Evolutionary conservation across 2,113 vertebrate species (phyloP), one percentile per base, ranked within the genome.

Genomic region (Furnarius figulus): DNA sequence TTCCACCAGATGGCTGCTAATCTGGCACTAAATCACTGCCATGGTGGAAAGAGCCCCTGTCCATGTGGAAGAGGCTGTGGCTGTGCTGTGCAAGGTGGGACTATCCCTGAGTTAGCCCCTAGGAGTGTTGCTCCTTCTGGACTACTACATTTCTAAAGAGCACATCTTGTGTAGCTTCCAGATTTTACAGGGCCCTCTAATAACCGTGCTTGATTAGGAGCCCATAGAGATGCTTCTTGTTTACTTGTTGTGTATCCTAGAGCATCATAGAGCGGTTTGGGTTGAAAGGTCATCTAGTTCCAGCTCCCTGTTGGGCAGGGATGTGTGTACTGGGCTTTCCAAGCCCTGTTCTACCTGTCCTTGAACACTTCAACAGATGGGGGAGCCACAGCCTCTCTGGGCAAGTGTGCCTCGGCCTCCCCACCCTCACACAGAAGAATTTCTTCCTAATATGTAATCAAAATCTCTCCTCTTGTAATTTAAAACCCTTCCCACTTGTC

Each of bases 1-100:
- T 81, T 40, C 68, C 72, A 81, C 14, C 89, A 91, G 50, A 89
- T 84, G 85, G 79, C 35, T 95, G 72, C 56, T 84, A 52, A 92
- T 55, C 65, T 85, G 85, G 39, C 55, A 53, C 47, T 93, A 67
- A 87, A 94, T 91, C 65, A 75, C 82, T 46, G 23, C 74, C 14
- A 4, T 1, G 25, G 62, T 61, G 56, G n/a, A 62, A 93, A 39
- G 49, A 91, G 53, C 14, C 37, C 5, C 27, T 4, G n/a, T 58
- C 35, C 13, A 1, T 0, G 11, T 40, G 66, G 39, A 67, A 58
- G 44, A 78, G 47, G 42, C 28, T 44, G n/a, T 62, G 55, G 46
- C 24, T 23, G 44, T 21, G 61, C 13, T 78, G 33, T 44, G 39
- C 4, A 25, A 76, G 67, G 19, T 85, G 71, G 42, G 63, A 86